Evolutionary conservation across 2,797 vertebrate genomes (phyloP), one percentile per base, ranked within the genome.

Genomic region (Sorex maritimensis): DNA sequence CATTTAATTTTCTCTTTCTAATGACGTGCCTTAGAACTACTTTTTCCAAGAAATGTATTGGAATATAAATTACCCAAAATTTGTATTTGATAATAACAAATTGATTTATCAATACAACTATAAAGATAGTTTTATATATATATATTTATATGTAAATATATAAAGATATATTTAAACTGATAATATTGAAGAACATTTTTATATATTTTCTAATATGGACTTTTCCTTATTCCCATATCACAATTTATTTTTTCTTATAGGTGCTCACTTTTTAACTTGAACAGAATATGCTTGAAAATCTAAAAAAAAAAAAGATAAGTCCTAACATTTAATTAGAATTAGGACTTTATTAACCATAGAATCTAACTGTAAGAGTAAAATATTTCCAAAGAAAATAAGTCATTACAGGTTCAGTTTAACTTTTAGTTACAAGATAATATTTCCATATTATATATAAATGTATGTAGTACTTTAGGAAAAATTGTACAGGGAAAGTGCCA

Each of bases 381-480:
- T 41, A 58, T 52, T 90, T 79, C 86, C 28, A 84, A 41, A 75
- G 24, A 94, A 94, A 88, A 73, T 63, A 24, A 15, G 74, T 63
- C 71, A 81, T 61, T 77, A 65, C 5, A 65, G 3, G 52, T 86
- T 17, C 55, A 81, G 46, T 75, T 86, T 72, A 75, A 52, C 38
- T 77, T 69, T 90, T 61, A 79, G 79, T 89, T 8, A 61, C 5
- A 44, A 80, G 55, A 83, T 0, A 58, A 79, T 83, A 58, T 23
- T 71, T 84, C 44, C 26, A 67, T 7, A 63, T 55, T 14, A 17
- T 55, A 14, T 55, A 55, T 55, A 55, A 55, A 55, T 12, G 14
- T 55, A 55, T 15, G 17, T 55, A 55, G 17, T 55, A 55, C 52
- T 55, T 55, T 14, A 55, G 52, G 14, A 4, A 55, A 55, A 55